A percentile compares a stretch with the other conserved stretches of the same genome.
Conservation (phyloP, 2,113 vertebrate species). For the Bubo blakistoni region DNA sequence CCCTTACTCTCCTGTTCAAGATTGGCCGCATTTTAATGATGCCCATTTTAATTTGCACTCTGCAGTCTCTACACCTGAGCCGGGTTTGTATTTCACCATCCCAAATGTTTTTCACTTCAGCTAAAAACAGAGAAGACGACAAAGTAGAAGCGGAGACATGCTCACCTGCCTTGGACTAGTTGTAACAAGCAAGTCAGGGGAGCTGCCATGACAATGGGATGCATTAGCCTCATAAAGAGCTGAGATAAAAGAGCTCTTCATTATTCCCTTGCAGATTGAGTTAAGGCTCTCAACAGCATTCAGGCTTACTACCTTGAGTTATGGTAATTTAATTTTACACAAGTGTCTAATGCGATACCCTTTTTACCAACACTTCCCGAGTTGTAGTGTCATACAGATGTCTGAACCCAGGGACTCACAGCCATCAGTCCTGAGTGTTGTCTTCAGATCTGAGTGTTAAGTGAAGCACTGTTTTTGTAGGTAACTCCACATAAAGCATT, state of each 20-base stretch:
- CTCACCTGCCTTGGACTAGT: not conserved
- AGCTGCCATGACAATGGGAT: not conserved
- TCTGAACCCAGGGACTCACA: not conserved
- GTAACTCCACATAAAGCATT: not conserved
- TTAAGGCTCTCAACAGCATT: conserved; percentile 17
- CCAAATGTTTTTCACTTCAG: not conserved
- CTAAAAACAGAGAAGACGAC: not conserved
- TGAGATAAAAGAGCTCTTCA: conserved; percentile 34
- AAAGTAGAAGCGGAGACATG: not conserved
- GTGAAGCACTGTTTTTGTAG: not conserved
- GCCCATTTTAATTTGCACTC: not conserved
- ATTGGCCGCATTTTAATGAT: not conserved
- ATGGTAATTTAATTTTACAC: conserved; percentile 27
- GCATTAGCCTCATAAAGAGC: conserved; percentile 26
- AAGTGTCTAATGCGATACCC: not conserved
- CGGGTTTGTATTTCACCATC: conserved; percentile 16
- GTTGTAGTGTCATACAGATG: not conserved
- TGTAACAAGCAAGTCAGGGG: not conserved
- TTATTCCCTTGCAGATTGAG: conserved; percentile 33
- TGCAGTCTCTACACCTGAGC: not conserved
- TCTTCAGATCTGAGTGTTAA: not conserved
- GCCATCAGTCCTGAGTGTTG: not conserved
- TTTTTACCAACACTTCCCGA: not conserved
- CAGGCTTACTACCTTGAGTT: not conserved
- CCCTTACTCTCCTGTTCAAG: not conserved